Conservation (phyloP, 2,113 vertebrate genomes). For the Clarias magur region DNA sequence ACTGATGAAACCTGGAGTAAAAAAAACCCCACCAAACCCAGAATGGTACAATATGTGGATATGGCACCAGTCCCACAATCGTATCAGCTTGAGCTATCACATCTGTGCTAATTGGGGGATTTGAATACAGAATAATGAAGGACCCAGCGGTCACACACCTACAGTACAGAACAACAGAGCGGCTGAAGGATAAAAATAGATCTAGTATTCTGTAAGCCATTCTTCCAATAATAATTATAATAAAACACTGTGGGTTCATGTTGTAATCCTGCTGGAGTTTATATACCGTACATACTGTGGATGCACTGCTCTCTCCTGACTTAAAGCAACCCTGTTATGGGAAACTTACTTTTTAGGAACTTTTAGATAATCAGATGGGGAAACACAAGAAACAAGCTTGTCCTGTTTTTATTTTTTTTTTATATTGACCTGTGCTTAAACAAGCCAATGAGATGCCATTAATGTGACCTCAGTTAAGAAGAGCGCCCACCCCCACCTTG, state of each 20-base stretch:
- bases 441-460: too few relatives aligned
- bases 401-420: too few relatives aligned
- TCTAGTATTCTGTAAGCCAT: neutral
- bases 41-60: slow-evolving; percentile 9
- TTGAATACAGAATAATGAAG: neutral
- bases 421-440: too few relatives aligned
- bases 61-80: slow-evolving; percentile 7
- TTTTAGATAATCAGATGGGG: too few relatives aligned
- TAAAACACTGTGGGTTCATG: neutral
- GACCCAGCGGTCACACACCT: neutral
- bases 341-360: too few relatives aligned
- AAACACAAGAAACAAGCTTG: too few relatives aligned
- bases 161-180: slow-evolving; percentile 8
- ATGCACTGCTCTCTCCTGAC: slow-evolving; percentile 18
- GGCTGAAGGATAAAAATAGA: neutral
- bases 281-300: neutral
- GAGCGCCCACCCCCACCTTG: too few relatives aligned
- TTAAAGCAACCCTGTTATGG: too few relatives aligned
- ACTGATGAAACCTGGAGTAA: neutral
- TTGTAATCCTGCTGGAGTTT: neutral
- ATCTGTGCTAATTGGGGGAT: neutral
- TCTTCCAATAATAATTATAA: neutral
- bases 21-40: neutral
- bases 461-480: too few relatives aligned
- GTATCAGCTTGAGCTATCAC: neutral